phyloP scores from a whole-genome alignment of 2,797 vertebrate genomes.

The Karalla daura region DNA sequence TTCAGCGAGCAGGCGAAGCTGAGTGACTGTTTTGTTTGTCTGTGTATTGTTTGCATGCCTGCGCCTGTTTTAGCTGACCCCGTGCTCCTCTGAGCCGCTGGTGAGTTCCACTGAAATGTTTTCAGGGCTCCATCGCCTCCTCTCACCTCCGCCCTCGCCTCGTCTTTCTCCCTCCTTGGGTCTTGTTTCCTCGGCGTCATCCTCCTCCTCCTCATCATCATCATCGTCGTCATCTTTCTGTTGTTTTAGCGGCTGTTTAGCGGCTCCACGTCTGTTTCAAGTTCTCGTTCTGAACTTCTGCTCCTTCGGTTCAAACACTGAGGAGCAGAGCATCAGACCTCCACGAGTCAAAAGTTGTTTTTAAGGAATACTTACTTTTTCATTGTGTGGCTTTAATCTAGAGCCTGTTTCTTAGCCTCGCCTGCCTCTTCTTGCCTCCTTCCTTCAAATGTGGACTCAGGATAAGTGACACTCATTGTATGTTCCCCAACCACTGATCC shows the following conservation, averaged over 20 bases:
- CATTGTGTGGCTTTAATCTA: too few relatives aligned
- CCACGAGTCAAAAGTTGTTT: too few relatives aligned
- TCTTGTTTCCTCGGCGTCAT: neutral
- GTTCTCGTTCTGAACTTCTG: neutral
- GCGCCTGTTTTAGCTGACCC: constrained; percentile 5
- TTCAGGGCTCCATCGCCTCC: neutral
- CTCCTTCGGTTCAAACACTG: neutral
- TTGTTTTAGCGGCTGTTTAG: too few relatives aligned
- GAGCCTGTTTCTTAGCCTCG: too few relatives aligned
- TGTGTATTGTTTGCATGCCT: neutral
- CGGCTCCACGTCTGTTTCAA: neutral
- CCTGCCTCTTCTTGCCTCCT: too few relatives aligned
- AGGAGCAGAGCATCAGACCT: neutral
- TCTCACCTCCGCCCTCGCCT: neutral
- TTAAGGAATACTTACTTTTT: too few relatives aligned
- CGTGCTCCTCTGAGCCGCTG: constrained; percentile 2
- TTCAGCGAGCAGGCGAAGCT: neutral
- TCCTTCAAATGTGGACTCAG: too few relatives aligned
- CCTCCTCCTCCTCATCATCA: neutral
- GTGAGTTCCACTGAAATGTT: neutral
- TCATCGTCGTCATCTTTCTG: too few relatives aligned
- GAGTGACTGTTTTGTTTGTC: constrained; percentile 5
- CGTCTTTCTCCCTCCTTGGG: neutral
- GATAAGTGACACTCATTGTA: too few relatives aligned
- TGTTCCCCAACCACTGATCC: too few relatives aligned